Conservation (phyloP, 1,140 invertebrate genomes). For the Aphis gossypii region DNA sequence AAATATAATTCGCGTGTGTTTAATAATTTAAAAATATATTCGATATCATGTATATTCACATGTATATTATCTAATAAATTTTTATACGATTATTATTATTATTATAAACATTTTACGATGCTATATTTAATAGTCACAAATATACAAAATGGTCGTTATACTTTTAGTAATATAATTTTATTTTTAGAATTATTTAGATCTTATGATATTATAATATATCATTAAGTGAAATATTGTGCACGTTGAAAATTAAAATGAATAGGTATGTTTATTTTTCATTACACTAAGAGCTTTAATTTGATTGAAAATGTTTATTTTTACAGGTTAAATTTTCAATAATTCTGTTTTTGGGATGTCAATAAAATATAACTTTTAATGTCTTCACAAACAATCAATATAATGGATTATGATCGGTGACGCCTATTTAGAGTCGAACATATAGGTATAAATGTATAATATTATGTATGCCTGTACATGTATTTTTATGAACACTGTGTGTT, state of each 20-base stretch:
- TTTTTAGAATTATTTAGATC: not conserved
- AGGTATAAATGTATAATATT: not conserved
- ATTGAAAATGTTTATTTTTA: not conserved
- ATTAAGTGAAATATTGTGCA: not conserved
- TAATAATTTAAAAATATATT: too few relatives aligned
- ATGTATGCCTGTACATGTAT: not conserved
- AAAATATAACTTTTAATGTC: not conserved
- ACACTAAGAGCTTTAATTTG: constrained; percentile 32
- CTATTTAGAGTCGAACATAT: constrained; percentile 1
- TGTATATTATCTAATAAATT: too few relatives aligned
- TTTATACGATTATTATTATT: too few relatives aligned
- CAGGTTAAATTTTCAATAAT: not conserved
- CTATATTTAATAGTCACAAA: too few relatives aligned
- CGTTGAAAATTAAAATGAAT: not conserved
- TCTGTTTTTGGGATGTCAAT: constrained; percentile 19
- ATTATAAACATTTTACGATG: too few relatives aligned
- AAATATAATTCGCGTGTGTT: too few relatives aligned
- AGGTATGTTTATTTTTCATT: constrained; percentile 42
- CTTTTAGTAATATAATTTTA: not conserved
- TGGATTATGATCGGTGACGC: not conserved
- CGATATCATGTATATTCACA: too few relatives aligned
- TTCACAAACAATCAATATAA: constrained; percentile 29
- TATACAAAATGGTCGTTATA: too few relatives aligned
- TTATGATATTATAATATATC: not conserved
- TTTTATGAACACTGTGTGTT: not conserved